Evolutionary conservation across 2,113 vertebrate species (phyloP).

Genomic region (Gymnorhina tibicen): DNA sequence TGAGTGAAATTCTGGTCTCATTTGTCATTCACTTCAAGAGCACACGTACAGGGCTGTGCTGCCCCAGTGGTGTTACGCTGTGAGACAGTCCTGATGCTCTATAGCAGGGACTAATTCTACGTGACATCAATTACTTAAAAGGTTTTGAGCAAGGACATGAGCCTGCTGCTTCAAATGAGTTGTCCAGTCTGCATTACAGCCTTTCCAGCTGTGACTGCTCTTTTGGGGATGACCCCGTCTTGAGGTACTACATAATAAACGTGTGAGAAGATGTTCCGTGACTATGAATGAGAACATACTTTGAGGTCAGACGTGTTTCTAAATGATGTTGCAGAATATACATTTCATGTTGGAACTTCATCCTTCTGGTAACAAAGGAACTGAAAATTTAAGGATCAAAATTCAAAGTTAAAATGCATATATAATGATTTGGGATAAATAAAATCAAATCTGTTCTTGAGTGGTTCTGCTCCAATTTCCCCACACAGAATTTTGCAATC

Average conservation of each 20-base stretch:
- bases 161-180: background rate
- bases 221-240: no score
- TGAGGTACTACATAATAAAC: background rate
- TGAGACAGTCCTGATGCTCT: no score
- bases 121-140: background rate
- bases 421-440: background rate
- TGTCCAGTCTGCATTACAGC: background rate
- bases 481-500: background rate
- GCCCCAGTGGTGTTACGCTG: background rate
- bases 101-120: background rate
- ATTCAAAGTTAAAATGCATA: background rate
- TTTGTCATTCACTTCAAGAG: background rate
- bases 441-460: background rate
- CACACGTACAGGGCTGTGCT: accelerated
- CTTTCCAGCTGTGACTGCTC: background rate
- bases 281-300: background rate
- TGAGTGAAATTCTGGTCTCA: background rate
- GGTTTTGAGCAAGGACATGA: background rate
- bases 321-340: background rate
- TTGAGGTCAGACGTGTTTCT: background rate
- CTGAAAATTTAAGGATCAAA: background rate
- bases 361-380: background rate
- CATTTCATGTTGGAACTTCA: background rate
- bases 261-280: background rate
- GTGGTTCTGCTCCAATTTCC: background rate